Conservation (phyloP, 1,140 invertebrate genomes). For the Phortica variegata region DNA sequence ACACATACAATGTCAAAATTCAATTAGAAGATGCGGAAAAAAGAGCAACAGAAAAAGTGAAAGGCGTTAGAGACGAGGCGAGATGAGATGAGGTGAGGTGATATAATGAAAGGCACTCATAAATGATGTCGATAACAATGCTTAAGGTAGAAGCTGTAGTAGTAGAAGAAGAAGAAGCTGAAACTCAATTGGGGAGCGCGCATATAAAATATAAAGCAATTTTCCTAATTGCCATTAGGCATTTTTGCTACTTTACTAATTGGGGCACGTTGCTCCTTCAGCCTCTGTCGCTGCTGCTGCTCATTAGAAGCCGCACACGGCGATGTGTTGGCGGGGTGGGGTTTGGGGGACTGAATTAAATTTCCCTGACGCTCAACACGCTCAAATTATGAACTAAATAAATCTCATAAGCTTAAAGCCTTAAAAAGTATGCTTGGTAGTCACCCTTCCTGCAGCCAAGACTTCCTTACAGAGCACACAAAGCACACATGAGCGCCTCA, state of each 20-base stretch:
- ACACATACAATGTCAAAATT: constrained; percentile 39
- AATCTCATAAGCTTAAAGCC: no score
- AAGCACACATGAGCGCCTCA: neutral
- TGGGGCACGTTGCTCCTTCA: neutral
- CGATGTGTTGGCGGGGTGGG: constrained; percentile 1
- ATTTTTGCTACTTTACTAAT: constrained; percentile 20
- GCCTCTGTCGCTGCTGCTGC: neutral
- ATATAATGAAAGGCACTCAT: constrained; percentile 21
- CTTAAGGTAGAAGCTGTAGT: no score
- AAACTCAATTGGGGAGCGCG: neutral
- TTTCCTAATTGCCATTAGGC: constrained; percentile 46
- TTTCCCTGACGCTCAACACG: neutral
- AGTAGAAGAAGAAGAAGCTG: no score
- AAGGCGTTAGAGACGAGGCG: no score
- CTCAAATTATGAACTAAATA: no score
- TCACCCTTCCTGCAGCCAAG: no score
- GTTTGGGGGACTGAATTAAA: constrained; percentile 3
- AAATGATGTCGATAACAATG: constrained; percentile 38
- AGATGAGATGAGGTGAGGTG: no score
- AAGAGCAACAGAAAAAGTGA: no score
- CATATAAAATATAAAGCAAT: constrained; percentile 49
- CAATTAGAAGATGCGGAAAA: constrained; percentile 32
- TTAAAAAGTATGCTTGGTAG: no score
- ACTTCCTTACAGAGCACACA: no score
- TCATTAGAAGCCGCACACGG: constrained; percentile 34